Percentiles rank a stretch among this genome's conserved stretches.
phyloP scores from a whole-genome alignment of 2,797 vertebrate species.

The Pseudochaenichthys georgianus region DNA sequence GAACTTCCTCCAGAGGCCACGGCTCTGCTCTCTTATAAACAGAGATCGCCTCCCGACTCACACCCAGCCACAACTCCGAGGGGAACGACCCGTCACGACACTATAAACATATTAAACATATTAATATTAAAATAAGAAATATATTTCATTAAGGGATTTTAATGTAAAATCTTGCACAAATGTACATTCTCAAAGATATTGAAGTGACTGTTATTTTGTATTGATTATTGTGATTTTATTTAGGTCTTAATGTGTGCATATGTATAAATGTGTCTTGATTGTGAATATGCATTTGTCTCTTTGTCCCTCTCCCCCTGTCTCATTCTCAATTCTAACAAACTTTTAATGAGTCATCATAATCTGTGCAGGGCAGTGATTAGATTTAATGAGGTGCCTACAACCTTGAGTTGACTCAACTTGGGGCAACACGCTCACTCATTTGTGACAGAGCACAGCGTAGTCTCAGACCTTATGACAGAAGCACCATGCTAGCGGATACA shows the following conservation, averaged over 20 bases:
- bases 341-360: slow-evolving; percentile 73
- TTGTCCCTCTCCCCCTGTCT: slow-evolving; percentile 35
- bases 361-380: slow-evolving; percentile 60
- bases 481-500: slow-evolving; percentile 27
- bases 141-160: too few species aligned
- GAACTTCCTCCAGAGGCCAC: slow-evolving; percentile 87
- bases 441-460: slow-evolving; percentile 32
- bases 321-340: slow-evolving; percentile 54
- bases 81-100: slow-evolving; percentile 92
- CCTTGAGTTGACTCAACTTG: slow-evolving; percentile 65
- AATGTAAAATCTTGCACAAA: too few species aligned
- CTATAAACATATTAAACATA: slow-evolving; percentile 68
- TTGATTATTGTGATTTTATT: too few species aligned
- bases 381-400: slow-evolving; percentile 72
- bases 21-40: slow-evolving; percentile 96
- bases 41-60: slow-evolving; percentile 93
- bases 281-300: too few species aligned
- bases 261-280: too few species aligned
- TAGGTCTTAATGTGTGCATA: too few species aligned
- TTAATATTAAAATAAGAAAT: too few species aligned
- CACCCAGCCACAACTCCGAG: too few species aligned
- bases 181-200: too few species aligned
- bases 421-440: slow-evolving; percentile 42
- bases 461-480: slow-evolving; percentile 28
- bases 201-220: too few species aligned